Base-by-base conservation (phyloP, 2,113 vertebrate species). In the Chionis minor region DNA sequence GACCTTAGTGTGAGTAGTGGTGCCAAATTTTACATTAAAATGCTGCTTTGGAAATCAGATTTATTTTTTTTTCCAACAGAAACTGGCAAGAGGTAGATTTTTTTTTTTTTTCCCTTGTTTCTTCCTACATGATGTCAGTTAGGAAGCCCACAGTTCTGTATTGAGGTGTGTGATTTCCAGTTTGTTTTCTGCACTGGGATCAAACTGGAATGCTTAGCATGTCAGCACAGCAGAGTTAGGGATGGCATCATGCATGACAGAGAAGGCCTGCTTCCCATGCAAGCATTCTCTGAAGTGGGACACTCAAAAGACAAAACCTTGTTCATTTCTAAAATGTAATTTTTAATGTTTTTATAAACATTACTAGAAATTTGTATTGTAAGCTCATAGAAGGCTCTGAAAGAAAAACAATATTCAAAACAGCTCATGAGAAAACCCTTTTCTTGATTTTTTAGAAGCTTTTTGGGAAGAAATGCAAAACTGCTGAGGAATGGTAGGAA, bases 11-110 rank as follows among this genome's bases (percentile, higher is more conserved):
- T 80, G 81, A 92, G 62, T 96, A 96, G 73, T 96, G 89, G 35
- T 88, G 78, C 90, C 91, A 97, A 90, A 97, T 97, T 96, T 97
- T 71, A 88, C 92, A 96, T 83, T 89, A 91, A 97, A 97, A 96
- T 94, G 66, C 94, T 96, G 80, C 90, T 92, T 83, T 91, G 81
- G 88, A 92, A 96, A 86, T 84, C 59, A 85, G 56, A 86, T 80
- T 49, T 49, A 27, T 40, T 9, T 40, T 40, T 47, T 91, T 96
- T 96, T 47, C 62, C 21, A 69, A 72, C 45, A 92, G 72, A 93
- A 84, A 42, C 23, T 58, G 42, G 63, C 9, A 88, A 63, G 82
- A 67, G 44, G n/a, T 63, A 92, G 88, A 42, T 54, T 35, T 54
- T 40, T 75, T 63, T 69, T 74, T 59, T 77, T 63, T 69, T 72